Evolutionary conservation across 2,113 vertebrate species (phyloP).

Genomic region (Dasyornis broadbenti): DNA sequence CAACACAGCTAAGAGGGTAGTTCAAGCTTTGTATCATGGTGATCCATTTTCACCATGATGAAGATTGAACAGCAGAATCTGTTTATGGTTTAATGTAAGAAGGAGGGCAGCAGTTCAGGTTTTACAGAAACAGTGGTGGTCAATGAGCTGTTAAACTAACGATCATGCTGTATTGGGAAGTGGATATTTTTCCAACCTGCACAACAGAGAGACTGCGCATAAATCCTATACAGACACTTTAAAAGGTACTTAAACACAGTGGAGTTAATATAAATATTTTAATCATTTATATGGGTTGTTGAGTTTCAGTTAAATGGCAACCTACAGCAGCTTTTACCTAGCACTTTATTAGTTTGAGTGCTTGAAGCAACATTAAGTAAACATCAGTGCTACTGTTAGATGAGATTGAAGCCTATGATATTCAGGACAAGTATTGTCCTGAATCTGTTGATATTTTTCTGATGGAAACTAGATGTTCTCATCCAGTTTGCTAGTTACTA

Average conservation of each 20-base stretch:
- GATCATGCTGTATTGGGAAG: neutral
- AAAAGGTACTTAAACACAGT: slow-evolving; percentile 43
- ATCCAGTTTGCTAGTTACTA: neutral
- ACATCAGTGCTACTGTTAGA: neutral
- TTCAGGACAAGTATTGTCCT: neutral
- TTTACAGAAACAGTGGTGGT: neutral
- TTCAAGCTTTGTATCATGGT: neutral
- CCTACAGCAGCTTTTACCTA: neutral
- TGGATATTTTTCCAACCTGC: neutral
- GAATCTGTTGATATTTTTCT: neutral
- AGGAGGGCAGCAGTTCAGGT: neutral
- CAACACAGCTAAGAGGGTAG: neutral
- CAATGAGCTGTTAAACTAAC: neutral
- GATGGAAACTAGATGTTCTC: neutral
- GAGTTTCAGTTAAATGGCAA: slow-evolving; percentile 13
- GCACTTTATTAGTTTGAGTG: neutral
- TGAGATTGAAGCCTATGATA: neutral
- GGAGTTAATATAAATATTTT: slow-evolving; percentile 63
- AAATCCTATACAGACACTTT: slow-evolving; percentile 44
- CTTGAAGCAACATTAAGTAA: slow-evolving; percentile 5
- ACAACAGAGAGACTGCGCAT: neutral
- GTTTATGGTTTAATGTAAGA: slow-evolving; percentile 1
- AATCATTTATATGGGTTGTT: slow-evolving; percentile 20
- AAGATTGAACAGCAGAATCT: neutral
- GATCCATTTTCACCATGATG: neutral